These are phyloP conservation scores for Lichenostomus cassidix DNA, from an alignment of 2,113 vertebrate genomes.

Conservation along the genomic window DNA sequence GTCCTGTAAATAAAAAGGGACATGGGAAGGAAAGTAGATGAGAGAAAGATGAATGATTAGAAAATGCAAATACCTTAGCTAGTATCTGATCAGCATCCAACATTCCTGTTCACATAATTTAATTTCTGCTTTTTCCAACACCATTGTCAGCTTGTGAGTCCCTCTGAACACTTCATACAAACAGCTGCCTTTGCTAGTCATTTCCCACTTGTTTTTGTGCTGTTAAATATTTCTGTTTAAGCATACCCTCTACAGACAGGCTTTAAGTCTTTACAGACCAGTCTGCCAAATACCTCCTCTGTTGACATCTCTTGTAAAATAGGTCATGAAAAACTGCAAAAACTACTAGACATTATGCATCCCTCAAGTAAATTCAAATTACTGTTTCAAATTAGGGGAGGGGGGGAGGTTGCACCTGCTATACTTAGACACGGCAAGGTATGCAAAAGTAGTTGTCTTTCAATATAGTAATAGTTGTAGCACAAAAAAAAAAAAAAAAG, in stretches of 20 bases:
- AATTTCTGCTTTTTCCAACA: not conserved
- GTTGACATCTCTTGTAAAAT: not conserved
- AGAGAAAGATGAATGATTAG: not conserved
- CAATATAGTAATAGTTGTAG: not conserved
- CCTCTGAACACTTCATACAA: not conserved
- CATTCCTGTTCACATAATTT: not conserved
- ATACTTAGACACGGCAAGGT: not conserved
- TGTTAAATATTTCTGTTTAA: not conserved
- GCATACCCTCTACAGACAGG: not conserved
- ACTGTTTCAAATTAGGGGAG: not conserved
- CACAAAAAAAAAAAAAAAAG: not conserved
- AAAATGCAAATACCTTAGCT: not conserved
- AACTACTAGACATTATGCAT: not conserved
- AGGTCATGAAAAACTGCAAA: not conserved
- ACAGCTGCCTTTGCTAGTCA: not conserved
- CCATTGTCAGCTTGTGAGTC: not conserved
- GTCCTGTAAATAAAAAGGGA: not conserved
- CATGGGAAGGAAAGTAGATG: not conserved
- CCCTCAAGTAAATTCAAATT: not conserved
- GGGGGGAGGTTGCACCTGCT: not conserved
- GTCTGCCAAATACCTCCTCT: not conserved
- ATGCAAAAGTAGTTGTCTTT: not conserved
- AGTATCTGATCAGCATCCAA: not conserved
- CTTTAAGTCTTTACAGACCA: not conserved
- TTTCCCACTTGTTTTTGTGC: not conserved